Evolutionary conservation across 2,888 invertebrate species (phyloP).

Genomic region (Drymonia ruficornis): DNA sequence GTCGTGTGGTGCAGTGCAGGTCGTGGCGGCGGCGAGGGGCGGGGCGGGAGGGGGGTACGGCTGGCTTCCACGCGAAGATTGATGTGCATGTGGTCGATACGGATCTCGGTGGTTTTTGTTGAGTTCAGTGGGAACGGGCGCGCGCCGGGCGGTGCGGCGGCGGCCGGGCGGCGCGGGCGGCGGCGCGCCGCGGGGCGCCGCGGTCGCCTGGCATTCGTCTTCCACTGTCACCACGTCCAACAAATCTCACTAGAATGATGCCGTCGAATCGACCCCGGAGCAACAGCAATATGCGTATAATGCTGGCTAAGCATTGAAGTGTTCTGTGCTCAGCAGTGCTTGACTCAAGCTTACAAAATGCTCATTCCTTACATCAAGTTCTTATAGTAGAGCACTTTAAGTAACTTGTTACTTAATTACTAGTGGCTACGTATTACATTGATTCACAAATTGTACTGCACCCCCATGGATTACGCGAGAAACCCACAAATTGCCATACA

Average conservation of each 20-base stretch:
- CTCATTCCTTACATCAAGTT: no score
- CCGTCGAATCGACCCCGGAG: not conserved
- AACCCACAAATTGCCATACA: no score
- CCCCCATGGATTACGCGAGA: no score
- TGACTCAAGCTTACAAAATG: no score
- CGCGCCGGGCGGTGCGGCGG: slow-evolving; percentile 30
- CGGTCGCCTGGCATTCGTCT: slow-evolving; percentile 53
- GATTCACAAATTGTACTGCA: no score
- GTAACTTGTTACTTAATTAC: no score
- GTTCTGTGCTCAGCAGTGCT: no score
- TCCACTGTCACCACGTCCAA: slow-evolving; percentile 67
- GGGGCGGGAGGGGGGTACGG: slow-evolving; percentile 15
- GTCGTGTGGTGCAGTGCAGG: slow-evolving; percentile 20
- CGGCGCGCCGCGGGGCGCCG: slow-evolving; percentile 47
- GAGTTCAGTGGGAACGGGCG: slow-evolving; percentile 28
- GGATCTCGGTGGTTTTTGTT: slow-evolving; percentile 56
- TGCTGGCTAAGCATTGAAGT: no score
- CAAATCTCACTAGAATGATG: slow-evolving; percentile 18
- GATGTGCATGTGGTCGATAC: slow-evolving; percentile 65
- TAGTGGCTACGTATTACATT: no score
- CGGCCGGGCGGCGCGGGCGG: slow-evolving; percentile 50
- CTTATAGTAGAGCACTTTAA: no score
- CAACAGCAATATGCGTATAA: not conserved
- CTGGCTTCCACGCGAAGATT: slow-evolving; percentile 47
- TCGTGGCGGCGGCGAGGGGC: slow-evolving; percentile 12